Evolutionary conservation across 2,113 vertebrate species (phyloP).

Genomic region (Herpailurus yagouaroundi): DNA sequence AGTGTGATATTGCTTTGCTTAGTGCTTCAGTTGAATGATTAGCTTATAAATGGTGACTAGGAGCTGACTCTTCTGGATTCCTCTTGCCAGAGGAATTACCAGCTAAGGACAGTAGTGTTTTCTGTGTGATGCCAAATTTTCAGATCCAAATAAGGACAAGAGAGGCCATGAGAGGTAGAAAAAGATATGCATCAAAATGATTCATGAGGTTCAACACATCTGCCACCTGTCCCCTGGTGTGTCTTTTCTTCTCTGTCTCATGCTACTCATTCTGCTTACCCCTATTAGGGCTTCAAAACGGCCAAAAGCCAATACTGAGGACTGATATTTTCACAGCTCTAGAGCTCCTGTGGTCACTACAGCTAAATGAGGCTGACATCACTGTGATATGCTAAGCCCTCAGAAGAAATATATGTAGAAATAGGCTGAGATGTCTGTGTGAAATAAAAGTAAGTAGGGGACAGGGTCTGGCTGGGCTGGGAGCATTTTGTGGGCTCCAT

Average conservation of each 20-base stretch:
- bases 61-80: not conserved
- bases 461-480: accelerated
- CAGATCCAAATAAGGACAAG: not conserved
- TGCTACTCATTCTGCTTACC: not conserved
- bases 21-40: not conserved
- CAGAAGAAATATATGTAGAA: not conserved
- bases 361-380: accelerated
- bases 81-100: not conserved
- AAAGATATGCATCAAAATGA: no score
- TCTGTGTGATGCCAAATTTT: not conserved
- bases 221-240: no score
- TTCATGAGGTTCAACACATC: not conserved
- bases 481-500: no score
- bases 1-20: not conserved
- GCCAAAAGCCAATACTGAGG: accelerated
- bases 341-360: not conserved
- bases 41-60: not conserved
- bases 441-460: not conserved
- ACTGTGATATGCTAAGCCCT: accelerated
- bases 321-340: not conserved
- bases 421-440: no score
- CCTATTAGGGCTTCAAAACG: no score
- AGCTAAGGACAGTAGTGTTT: not conserved
- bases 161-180: no score
- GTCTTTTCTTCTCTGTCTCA: not conserved